These are phyloP conservation scores for Ivindomyrus marchei DNA, from an alignment of 2,113 vertebrate species.

Conservation along the genomic window DNA sequence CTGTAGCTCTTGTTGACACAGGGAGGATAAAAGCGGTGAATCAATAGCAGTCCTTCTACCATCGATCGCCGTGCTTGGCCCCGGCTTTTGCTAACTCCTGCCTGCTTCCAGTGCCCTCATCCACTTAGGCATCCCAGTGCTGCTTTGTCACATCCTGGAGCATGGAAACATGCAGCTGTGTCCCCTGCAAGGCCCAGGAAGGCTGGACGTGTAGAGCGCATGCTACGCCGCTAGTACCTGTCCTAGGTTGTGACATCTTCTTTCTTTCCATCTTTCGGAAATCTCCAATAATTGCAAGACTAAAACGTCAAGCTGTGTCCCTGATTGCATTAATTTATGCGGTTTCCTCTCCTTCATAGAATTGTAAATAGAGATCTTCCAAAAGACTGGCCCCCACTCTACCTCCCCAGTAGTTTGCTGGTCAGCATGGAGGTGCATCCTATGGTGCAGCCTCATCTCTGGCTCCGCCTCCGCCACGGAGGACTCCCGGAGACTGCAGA, in stretches of 20 bases:
- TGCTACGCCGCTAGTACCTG: background rate
- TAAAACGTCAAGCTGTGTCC: background rate
- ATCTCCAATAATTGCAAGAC: background rate
- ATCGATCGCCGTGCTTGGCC: slow-evolving; percentile 52
- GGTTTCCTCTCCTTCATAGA: background rate
- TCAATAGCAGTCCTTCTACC: slow-evolving; percentile 53
- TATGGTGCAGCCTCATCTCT: background rate
- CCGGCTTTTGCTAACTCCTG: slow-evolving; percentile 27
- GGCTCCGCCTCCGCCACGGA: background rate
- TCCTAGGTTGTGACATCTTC: background rate
- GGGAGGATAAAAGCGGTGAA: slow-evolving; percentile 52
- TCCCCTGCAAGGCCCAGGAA: background rate
- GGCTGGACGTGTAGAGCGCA: background rate
- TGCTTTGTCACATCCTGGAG: slow-evolving; percentile 20
- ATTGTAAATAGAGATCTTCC: background rate
- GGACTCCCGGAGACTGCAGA: background rate
- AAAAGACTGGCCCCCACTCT: background rate
- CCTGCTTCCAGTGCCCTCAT: slow-evolving; percentile 36
- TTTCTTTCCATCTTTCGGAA: background rate
- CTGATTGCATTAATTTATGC: background rate
- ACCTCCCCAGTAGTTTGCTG: background rate
- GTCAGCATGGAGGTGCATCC: background rate
- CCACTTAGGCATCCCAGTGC: slow-evolving; percentile 36
- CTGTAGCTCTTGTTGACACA: slow-evolving; percentile 52
- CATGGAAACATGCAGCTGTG: background rate